Evolutionary conservation across 2,113 vertebrate genomes (phyloP).

Genomic region (Cyprinus carpio): DNA sequence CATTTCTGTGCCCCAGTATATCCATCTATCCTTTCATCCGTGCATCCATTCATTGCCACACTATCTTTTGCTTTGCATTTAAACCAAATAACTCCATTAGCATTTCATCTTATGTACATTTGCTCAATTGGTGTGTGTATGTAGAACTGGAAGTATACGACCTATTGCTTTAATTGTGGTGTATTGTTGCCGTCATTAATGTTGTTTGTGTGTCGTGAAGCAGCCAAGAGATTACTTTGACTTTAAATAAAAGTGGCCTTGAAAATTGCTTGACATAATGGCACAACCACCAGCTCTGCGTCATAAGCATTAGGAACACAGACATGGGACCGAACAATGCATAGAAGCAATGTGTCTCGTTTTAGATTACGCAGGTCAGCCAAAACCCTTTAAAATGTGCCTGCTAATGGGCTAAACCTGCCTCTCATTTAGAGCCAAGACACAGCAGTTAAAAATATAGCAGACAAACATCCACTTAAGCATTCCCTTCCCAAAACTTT

Average conservation of each 20-base stretch:
- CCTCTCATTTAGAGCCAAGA: neutral
- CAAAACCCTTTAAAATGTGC: neutral
- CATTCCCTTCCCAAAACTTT: neutral
- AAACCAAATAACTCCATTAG: neutral
- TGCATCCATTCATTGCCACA: neutral
- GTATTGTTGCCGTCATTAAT: neutral
- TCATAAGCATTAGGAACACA: neutral
- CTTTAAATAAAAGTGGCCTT: neutral
- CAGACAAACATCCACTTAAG: constrained; percentile 21
- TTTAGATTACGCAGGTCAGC: constrained; percentile 15
- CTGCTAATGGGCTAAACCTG: constrained; percentile 5
- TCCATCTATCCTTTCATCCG: neutral
- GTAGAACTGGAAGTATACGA: neutral
- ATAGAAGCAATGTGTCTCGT: constrained; percentile 4
- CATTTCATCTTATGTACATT: neutral
- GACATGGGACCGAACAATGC: neutral
- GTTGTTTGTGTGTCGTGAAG: neutral
- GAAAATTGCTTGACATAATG: constrained; percentile 5
- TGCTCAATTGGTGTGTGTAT: neutral
- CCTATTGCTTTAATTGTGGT: neutral
- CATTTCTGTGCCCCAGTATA: neutral
- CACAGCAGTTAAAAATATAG: constrained; percentile 5
- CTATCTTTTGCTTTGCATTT: neutral
- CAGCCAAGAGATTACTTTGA: constrained; percentile 1
- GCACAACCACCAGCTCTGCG: neutral